Base-by-base conservation (phyloP, 1,140 invertebrate species). In the Heliconius himera region DNA sequence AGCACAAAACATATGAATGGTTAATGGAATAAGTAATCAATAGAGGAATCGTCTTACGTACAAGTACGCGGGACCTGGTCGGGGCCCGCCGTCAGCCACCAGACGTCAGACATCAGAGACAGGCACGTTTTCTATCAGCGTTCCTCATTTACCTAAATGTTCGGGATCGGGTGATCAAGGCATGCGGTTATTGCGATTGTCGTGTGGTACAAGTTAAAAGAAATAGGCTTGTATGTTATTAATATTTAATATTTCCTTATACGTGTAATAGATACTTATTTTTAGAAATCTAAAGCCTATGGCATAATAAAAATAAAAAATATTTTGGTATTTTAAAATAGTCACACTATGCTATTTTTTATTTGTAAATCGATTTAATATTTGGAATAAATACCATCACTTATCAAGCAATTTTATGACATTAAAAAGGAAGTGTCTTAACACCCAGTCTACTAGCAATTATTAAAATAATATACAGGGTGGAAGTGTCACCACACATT, bases 51-150 rank as follows among this genome's bases (percentile, higher is more conserved):
- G 22, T 66, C 41, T 76, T 18, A 33, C 22, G 33, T 46, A 60
- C 56, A 76, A 75, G 41, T 75, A 75, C 33, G 38, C 54, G 54
- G n/a, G n/a, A 22, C 54, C 18, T 22, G n/a, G 18, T 1, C 20
- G 22, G 46, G 9, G 13, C 29, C 66, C 22, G 70, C 3, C 20
- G 54, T 56, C 54, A 2, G 20, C 8, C 51, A 4, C 16, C 16
- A 54, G 78, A 75, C 66, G n/a, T 33, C 73, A 38, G 38, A n/a
- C 56, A 79, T 75, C 78, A 75, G 26, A 20, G 26, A 16, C 78
- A 72, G 78, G 70, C 78, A 80, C 78, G 78, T 80, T 76, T 80
- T 80, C 78, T 80, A 80, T 80, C 78, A 80, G 51, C 73, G 78
- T 71, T 76, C 76, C 73, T 51, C 74, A 80, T 80, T 80, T 79